phyloP scores from a whole-genome alignment of 2,113 vertebrate genomes.

The Phaetusa simplex region DNA sequence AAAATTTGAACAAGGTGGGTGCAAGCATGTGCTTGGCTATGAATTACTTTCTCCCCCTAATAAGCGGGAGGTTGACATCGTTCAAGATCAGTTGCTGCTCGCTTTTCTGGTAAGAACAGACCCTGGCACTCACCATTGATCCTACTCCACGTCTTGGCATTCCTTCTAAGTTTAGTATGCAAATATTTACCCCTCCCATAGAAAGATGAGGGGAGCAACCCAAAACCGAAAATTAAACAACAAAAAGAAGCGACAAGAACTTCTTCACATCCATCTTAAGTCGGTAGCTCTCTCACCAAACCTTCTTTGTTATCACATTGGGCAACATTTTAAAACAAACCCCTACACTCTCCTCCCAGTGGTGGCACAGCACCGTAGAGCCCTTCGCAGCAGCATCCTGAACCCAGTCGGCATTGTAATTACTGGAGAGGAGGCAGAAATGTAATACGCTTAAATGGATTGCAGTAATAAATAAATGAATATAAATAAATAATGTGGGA shows the following conservation, averaged over 20 bases:
- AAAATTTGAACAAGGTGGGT: neutral
- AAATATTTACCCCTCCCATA: neutral
- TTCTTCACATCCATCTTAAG: neutral
- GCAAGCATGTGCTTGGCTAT: neutral
- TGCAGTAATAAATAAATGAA: neutral
- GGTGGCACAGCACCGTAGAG: neutral
- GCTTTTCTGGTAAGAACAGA: neutral
- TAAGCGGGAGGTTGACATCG: neutral
- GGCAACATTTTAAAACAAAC: neutral
- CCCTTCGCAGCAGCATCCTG: neutral
- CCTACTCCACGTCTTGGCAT: neutral
- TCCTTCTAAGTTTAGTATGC: neutral
- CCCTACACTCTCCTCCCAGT: neutral
- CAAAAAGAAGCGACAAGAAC: neutral
- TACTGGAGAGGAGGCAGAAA: neutral
- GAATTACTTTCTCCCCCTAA: neutral
- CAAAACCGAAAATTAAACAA: neutral
- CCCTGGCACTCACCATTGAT: neutral
- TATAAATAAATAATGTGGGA: neutral
- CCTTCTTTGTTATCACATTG: accelerated
- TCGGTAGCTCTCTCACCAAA: neutral
- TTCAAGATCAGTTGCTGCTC: neutral
- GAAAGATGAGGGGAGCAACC: neutral
- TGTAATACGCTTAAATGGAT: neutral
- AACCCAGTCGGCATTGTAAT: neutral